A percentile compares a stretch with the other conserved stretches of the same genome.
These are phyloP conservation scores for Sminthurinus signatus DNA, from an alignment of 1,140 invertebrate genomes.

Conservation along the genomic window DNA sequence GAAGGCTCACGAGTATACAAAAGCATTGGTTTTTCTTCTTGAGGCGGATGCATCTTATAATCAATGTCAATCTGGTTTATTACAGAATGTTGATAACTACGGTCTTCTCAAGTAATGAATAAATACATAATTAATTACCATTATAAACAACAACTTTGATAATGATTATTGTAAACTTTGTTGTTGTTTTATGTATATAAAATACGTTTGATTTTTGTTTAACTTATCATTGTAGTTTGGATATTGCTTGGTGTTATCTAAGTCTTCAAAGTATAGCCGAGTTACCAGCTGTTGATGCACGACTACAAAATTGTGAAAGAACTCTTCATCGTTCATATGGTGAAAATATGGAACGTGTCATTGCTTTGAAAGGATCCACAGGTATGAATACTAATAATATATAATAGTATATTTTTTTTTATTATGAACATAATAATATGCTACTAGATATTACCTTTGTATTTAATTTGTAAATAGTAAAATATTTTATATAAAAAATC, in stretches of 20 bases:
- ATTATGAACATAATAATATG: too few species aligned
- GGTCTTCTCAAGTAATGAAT: slow-evolving; percentile 70
- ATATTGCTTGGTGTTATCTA: slow-evolving; percentile 79
- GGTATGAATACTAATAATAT: slow-evolving; percentile 49
- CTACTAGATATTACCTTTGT: neutral
- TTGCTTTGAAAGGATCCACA: slow-evolving; percentile 59
- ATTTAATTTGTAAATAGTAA: neutral
- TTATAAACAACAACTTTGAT: too few species aligned
- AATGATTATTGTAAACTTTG: too few species aligned
- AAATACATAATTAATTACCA: too few species aligned
- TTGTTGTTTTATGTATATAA: too few species aligned
- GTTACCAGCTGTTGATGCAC: slow-evolving; percentile 59
- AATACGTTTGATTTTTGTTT: too few species aligned
- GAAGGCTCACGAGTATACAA: slow-evolving; percentile 57
- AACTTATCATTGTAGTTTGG: too few species aligned
- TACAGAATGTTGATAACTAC: slow-evolving; percentile 51
- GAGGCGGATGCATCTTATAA: neutral
- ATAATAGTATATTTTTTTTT: too few species aligned
- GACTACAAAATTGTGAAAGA: slow-evolving; percentile 58
- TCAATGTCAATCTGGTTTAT: slow-evolving; percentile 59
- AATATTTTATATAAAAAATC: slow-evolving; percentile 1
- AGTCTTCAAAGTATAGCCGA: slow-evolving; percentile 62
- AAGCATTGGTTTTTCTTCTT: slow-evolving; percentile 62
- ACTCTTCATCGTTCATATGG: slow-evolving; percentile 64
- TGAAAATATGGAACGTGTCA: slow-evolving; percentile 58